phyloP scores from a whole-genome alignment of 1,140 invertebrate genomes.

The Temnothorax nylanderi region DNA sequence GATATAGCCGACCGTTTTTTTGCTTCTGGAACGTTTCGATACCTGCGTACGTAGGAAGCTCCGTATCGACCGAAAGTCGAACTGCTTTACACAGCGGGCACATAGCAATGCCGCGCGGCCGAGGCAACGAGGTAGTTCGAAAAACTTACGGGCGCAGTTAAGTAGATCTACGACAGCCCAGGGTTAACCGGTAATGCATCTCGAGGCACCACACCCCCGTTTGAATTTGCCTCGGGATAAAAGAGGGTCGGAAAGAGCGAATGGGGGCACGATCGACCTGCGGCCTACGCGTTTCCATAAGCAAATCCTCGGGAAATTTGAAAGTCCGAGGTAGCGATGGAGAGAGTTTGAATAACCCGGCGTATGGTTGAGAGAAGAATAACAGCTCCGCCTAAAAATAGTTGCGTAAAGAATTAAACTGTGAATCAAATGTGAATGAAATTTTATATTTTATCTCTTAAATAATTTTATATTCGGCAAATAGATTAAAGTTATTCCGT shows the following conservation, averaged over 20 bases:
- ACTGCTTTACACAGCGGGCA: conserved; percentile 72
- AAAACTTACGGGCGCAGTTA: conserved; percentile 77
- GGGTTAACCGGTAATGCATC: conserved; percentile 76
- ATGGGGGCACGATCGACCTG: conserved; percentile 33
- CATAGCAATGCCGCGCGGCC: conserved; percentile 57
- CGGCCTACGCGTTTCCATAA: conserved; percentile 53
- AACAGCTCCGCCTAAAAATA: background rate
- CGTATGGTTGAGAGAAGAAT: background rate
- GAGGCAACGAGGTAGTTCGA: conserved; percentile 58
- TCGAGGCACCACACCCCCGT: conserved; percentile 49
- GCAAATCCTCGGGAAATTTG: conserved; percentile 59
- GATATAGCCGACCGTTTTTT: conserved; percentile 11
- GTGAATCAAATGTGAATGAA: conserved; percentile 9
- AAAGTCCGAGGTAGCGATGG: conserved; percentile 40
- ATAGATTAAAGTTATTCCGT: background rate
- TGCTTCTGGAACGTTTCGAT: background rate
- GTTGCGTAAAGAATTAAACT: conserved; percentile 37
- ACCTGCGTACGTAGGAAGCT: background rate
- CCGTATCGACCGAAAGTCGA: conserved; percentile 54
- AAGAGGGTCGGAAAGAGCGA: conserved; percentile 19
- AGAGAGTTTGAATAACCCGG: conserved; percentile 24
- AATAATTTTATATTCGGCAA: background rate
- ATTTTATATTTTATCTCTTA: background rate
- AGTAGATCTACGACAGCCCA: conserved; percentile 74
- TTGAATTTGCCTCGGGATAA: conserved; percentile 56